These are phyloP conservation scores for Uromys caudimaculatus DNA, from an alignment of 2,797 vertebrate species.

Conservation along the genomic window DNA sequence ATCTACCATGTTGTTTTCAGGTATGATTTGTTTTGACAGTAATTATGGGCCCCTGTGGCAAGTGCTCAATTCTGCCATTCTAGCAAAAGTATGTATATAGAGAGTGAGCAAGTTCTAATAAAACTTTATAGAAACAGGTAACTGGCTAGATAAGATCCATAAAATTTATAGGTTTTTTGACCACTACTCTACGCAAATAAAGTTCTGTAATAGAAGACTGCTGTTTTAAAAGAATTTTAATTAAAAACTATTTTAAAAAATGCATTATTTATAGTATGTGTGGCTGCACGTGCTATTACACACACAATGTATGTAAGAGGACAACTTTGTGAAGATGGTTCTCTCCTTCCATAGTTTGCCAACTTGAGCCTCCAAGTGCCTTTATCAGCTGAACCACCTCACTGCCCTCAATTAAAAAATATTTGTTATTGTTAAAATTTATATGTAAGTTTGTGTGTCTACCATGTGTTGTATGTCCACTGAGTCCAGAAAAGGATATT, in stretches of 20 bases:
- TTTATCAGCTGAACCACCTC: background rate
- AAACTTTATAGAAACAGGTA: conserved; percentile 43
- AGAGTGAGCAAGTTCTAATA: background rate
- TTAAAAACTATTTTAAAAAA: background rate
- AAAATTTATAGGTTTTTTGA: background rate
- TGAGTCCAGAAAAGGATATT: background rate
- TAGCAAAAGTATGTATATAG: background rate
- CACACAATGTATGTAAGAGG: background rate
- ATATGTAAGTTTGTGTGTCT: background rate
- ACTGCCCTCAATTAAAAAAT: background rate
- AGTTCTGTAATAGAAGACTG: background rate
- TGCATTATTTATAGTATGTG: background rate
- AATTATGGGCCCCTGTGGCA: conserved; percentile 4
- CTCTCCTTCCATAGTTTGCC: background rate
- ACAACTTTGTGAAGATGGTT: background rate
- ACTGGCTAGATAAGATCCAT: background rate
- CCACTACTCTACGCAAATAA: background rate
- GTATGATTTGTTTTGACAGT: background rate
- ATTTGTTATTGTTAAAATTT: background rate
- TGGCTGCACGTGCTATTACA: background rate
- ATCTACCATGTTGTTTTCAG: background rate
- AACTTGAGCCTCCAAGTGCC: background rate
- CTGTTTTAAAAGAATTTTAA: background rate
- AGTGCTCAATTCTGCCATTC: background rate
- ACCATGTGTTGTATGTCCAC: background rate